These are phyloP conservation scores for Ethmia dodecea DNA, from an alignment of 2,888 invertebrate species.

Conservation along the genomic window DNA sequence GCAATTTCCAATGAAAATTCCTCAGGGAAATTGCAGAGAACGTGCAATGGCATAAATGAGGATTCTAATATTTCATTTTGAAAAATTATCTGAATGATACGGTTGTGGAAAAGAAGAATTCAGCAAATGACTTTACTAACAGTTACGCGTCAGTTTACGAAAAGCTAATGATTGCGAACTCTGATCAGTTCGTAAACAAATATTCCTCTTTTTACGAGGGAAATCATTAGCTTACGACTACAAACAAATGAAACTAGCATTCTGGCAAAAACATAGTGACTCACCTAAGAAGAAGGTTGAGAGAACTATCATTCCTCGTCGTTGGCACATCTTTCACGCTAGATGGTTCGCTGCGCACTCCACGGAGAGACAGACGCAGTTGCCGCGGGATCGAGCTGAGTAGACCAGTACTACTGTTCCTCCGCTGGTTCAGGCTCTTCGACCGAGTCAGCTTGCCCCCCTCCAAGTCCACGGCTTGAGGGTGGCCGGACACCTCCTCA, in stretches of 20 bases:
- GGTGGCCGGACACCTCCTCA: constrained; percentile 50
- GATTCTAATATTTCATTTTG: too few relatives aligned
- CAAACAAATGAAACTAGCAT: too few relatives aligned
- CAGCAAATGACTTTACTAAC: too few relatives aligned
- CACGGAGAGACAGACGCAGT: constrained; percentile 69
- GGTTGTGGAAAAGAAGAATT: too few relatives aligned
- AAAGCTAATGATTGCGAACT: too few relatives aligned
- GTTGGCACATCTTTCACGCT: constrained; percentile 70
- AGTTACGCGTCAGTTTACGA: too few relatives aligned
- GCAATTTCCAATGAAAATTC: constrained; percentile 45
- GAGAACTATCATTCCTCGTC: constrained; percentile 68
- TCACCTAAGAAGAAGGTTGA: constrained; percentile 71
- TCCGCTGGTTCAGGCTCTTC: constrained; percentile 67
- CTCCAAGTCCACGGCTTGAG: constrained; percentile 51
- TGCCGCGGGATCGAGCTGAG: constrained; percentile 74
- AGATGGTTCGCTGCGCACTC: constrained; percentile 68
- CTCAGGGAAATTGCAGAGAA: constrained; percentile 22
- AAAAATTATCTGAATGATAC: too few relatives aligned
- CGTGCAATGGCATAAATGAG: too few relatives aligned
- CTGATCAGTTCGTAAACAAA: too few relatives aligned
- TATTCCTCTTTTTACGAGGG: too few relatives aligned
- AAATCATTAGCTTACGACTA: too few relatives aligned
- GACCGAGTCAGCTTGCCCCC: constrained; percentile 62
- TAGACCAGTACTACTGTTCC: constrained; percentile 69
- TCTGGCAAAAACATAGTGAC: too few relatives aligned